These are phyloP conservation scores for Ceryle rudis DNA, from an alignment of 2,797 vertebrate genomes.

Conservation along the genomic window DNA sequence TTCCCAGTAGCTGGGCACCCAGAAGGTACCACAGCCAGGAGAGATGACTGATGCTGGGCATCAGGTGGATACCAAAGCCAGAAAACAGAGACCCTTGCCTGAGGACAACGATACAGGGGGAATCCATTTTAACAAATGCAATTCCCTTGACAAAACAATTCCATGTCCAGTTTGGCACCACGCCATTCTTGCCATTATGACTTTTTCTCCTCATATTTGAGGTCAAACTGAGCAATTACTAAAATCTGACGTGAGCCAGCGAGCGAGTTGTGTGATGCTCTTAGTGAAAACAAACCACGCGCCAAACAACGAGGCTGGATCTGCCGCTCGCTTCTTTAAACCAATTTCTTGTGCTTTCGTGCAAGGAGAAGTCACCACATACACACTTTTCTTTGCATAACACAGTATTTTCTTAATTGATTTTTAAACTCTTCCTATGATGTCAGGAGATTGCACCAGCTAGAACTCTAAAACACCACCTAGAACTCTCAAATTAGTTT, in stretches of 20 bases:
- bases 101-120: neutral
- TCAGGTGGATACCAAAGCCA: neutral
- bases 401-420: neutral
- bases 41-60: neutral
- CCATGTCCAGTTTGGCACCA: neutral
- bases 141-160: neutral
- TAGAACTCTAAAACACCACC: neutral
- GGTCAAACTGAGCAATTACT: neutral
- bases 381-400: neutral
- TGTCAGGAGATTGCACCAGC: neutral
- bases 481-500: neutral
- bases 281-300: neutral
- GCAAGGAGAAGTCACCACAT: neutral
- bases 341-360: neutral
- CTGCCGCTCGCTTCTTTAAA: neutral
- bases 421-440: neutral
- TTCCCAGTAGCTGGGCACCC: neutral
- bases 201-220: neutral
- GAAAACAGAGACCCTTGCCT: neutral
- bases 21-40: neutral
- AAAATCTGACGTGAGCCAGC: neutral
- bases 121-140: neutral
- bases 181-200: neutral
- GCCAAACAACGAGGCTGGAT: neutral
- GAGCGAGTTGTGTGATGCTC: neutral